Evolutionary conservation across 1,140 invertebrate species (phyloP).

Genomic region (Leptopilina boulardi): DNA sequence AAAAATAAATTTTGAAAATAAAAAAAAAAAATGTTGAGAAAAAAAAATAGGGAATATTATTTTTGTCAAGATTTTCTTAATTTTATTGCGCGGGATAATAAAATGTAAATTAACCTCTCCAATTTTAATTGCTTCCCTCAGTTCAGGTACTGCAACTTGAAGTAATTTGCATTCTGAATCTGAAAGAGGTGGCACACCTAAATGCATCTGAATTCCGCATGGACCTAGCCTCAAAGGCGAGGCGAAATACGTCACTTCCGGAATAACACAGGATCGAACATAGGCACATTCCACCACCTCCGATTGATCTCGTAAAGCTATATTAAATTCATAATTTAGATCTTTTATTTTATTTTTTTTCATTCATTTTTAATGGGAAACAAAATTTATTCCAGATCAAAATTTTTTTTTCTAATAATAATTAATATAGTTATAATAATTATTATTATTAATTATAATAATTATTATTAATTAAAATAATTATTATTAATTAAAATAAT

Average conservation of each 20-base stretch:
- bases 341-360: neutral
- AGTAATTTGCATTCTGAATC: slow-evolving; percentile 78
- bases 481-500: too few species aligned
- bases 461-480: too few species aligned
- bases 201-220: slow-evolving; percentile 75
- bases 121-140: slow-evolving; percentile 75
- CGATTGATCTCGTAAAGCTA: slow-evolving; percentile 73
- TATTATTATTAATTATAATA: too few species aligned
- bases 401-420: too few species aligned
- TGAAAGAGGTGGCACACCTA: slow-evolving; percentile 76
- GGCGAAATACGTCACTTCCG: slow-evolving; percentile 71
- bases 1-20: too few species aligned
- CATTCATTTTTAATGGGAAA: neutral
- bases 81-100: neutral
- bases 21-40: too few species aligned
- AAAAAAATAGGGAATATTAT: too few species aligned
- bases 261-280: slow-evolving; percentile 71
- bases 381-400: too few species aligned
- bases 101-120: slow-evolving; percentile 67
- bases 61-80: neutral
- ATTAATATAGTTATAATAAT: too few species aligned
- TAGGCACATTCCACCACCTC: slow-evolving; percentile 78
- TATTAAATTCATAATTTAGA: slow-evolving; percentile 31
- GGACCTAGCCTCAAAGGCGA: slow-evolving; percentile 71
- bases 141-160: slow-evolving; percentile 71